Conservation (phyloP, 2,113 vertebrate genomes). For the Tachuris rubrigastra region DNA sequence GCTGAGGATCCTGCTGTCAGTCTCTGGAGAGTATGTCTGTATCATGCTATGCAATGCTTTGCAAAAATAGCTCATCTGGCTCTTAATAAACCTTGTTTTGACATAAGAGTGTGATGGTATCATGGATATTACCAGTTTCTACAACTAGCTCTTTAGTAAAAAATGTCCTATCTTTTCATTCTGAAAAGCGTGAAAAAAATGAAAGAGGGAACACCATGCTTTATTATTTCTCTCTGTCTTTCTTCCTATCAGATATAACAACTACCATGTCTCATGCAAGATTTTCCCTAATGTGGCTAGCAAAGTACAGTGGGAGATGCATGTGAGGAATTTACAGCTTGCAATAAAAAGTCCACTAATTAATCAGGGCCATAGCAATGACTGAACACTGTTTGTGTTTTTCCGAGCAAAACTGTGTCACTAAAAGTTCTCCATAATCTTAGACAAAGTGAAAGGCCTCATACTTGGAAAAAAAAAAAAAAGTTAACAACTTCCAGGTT, state of each 20-base stretch:
- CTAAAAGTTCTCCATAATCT: neutral
- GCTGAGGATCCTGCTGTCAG: neutral
- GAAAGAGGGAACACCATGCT: neutral
- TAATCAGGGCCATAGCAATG: neutral
- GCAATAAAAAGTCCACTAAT: neutral
- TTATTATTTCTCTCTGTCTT: neutral
- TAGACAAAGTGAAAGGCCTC: neutral
- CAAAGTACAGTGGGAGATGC: neutral
- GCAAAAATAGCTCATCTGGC: neutral
- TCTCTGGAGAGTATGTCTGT: neutral
- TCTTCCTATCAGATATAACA: neutral
- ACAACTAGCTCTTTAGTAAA: neutral
- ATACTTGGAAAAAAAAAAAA: neutral
- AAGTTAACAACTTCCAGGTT: neutral
- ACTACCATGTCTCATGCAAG: neutral
- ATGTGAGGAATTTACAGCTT: neutral
- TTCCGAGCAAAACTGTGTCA: neutral
- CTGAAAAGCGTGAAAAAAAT: neutral
- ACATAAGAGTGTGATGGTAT: neutral
- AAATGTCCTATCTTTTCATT: neutral
- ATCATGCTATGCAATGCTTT: neutral
- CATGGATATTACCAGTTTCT: neutral
- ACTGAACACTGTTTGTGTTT: neutral
- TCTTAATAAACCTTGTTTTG: neutral
- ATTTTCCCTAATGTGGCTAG: neutral